These are phyloP conservation scores for Sialis lutaria DNA, from an alignment of 2,888 invertebrate species.

Conservation along the genomic window DNA sequence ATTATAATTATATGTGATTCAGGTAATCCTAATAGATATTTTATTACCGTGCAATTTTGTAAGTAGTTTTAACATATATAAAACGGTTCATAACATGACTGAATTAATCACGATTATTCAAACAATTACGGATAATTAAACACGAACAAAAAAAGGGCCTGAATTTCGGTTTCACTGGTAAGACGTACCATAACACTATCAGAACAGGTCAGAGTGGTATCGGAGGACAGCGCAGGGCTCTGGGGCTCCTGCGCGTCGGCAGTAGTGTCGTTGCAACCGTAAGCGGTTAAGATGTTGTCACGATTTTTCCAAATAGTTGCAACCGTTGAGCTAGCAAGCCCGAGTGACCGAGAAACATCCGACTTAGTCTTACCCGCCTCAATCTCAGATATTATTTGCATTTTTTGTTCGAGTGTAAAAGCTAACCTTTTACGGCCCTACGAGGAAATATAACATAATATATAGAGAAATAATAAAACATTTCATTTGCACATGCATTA, in stretches of 20 bases:
- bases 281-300: constrained; percentile 27
- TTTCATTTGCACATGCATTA: too few species aligned
- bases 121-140: not conserved
- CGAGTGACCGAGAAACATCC: constrained; percentile 35
- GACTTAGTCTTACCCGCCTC: constrained; percentile 38
- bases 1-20: too few species aligned
- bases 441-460: constrained; percentile 8
- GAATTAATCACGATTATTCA: too few species aligned
- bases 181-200: constrained; percentile 12
- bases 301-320: constrained; percentile 40
- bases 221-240: not conserved
- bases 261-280: constrained; percentile 15
- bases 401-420: constrained; percentile 40
- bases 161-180: not conserved
- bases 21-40: too few species aligned
- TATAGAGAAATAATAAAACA: too few species aligned
- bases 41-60: too few species aligned
- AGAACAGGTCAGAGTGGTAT: constrained; percentile 12
- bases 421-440: constrained; percentile 40
- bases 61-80: too few species aligned
- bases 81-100: too few species aligned
- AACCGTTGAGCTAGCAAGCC: constrained; percentile 35
- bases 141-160: not conserved
- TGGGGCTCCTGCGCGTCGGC: not conserved
- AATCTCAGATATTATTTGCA: constrained; percentile 39